A percentile compares a stretch with the other conserved stretches of the same genome.
These are phyloP conservation scores for Salvelinus sp. DNA, from an alignment of 2,113 vertebrate species.

Conservation along the genomic window DNA sequence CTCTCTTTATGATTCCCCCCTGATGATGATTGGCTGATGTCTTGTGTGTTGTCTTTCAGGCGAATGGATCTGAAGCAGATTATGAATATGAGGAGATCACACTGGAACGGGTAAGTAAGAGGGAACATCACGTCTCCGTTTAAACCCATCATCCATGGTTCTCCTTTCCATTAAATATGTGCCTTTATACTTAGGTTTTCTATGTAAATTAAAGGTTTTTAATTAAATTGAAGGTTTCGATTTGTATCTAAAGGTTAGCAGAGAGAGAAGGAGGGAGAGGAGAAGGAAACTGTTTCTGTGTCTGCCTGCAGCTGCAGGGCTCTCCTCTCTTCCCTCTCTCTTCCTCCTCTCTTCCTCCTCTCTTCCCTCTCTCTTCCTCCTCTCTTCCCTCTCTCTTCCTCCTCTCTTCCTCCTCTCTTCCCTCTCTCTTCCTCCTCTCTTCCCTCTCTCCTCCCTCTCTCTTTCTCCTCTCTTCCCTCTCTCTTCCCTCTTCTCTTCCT, in stretches of 20 bases:
- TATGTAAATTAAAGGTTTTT: no score
- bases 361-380: slow-evolving; percentile 24
- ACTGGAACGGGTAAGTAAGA: slow-evolving; percentile 87
- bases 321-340: not conserved
- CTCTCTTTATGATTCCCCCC: no score
- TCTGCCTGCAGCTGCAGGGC: slow-evolving; percentile 21
- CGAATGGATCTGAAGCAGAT: slow-evolving; percentile 88
- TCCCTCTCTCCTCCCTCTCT: no score
- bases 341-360: not conserved
- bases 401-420: no score
- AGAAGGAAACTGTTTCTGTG: not conserved
- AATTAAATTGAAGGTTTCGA: no score
- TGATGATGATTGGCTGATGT: not conserved
- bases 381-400: no score
- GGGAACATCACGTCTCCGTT: no score
- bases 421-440: no score
- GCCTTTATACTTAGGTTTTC: no score
- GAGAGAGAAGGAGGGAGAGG: not conserved
- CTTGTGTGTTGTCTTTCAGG: slow-evolving; percentile 59
- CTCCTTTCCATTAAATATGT: no score
- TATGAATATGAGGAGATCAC: slow-evolving; percentile 92
- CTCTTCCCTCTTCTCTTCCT: slow-evolving; percentile 39
- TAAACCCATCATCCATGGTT: no score
- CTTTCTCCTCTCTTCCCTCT: no score
- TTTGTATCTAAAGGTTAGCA: not conserved